A percentile compares a stretch with the other conserved stretches of the same genome.
Conservation (phyloP, 1,140 invertebrate genomes). For the Nephila pilipes region DNA sequence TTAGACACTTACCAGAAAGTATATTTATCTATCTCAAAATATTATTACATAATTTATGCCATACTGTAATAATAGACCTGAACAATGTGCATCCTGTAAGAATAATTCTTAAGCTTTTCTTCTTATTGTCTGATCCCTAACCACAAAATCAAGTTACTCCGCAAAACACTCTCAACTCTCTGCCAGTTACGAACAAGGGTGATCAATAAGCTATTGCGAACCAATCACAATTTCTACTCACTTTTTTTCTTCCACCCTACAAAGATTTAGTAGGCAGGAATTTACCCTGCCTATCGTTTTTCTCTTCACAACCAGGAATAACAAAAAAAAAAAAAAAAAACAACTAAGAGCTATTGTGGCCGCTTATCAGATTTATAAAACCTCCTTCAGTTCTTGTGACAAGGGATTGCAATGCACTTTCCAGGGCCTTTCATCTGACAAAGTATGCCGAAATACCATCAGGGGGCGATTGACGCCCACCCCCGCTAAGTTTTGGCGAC, state of each 20-base stretch:
- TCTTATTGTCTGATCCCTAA: background rate
- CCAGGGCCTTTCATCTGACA: constrained; percentile 19
- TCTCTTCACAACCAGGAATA: background rate
- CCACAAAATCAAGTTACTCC: background rate
- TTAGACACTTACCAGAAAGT: no score
- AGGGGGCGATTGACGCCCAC: background rate
- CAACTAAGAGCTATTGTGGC: constrained; percentile 16
- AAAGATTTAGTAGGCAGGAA: constrained; percentile 46
- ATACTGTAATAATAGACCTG: no score
- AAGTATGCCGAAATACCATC: constrained; percentile 43
- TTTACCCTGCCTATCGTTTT: background rate
- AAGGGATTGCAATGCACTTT: constrained; percentile 50
- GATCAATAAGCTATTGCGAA: constrained; percentile 3
- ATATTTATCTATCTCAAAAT: no score
- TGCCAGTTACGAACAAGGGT: background rate
- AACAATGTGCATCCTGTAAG: no score
- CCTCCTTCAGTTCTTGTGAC: constrained; percentile 54
- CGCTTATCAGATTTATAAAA: constrained; percentile 67
- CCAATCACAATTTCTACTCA: background rate
- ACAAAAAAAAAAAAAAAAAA: constrained; percentile 39
- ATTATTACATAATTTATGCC: no score
- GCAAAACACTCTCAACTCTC: background rate
- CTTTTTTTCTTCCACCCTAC: background rate
- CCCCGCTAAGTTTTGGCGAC: background rate
- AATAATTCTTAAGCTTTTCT: background rate